Base-by-base conservation (phyloP, 2,113 vertebrate species). In the Nannobrachium achirus region DNA sequence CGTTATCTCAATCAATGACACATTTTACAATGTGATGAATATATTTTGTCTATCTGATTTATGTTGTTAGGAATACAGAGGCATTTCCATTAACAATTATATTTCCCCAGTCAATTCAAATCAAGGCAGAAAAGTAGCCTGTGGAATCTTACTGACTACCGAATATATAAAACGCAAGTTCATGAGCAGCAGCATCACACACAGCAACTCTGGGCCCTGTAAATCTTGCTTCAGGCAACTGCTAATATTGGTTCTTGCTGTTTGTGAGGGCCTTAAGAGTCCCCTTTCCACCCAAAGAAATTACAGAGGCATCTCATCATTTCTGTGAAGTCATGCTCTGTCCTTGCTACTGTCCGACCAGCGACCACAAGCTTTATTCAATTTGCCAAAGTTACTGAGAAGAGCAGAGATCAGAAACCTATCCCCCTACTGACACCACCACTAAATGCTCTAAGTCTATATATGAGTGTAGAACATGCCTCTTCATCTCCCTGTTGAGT, bases 351-450 rank as follows among this genome's bases (percentile, higher is more conserved):
- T 39, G n/a, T 52, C 48, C 8, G 46, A 33, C 14, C n/a, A n/a
- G n/a, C n/a, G n/a, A n/a, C 6, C 25, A 16, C n/a, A 18, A 14
- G 44, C 62, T 52, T 52, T 39, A 51, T 64, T 64, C 15, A 18
- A 50, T 52, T 52, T 52, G 25, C 15, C 38, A 50, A 52, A 64
- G 62, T 40, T 52, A 64, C 41, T 64, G 62, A 64, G 15, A 52
- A 62, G 14, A 20, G n/a, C n/a, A 40, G 13, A 51, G 48, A 25
- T 15, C 51, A 64, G 62, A 10, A 7, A 16, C 20, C 13, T n/a
- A 14, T 48, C 46, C 33, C 18, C 48, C 14, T 5, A 9, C 19
- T 41, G 3, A 15, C 18, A 33, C 20, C 1, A 9, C 19, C 19
- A 4, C 19, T 19, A 33, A 33, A 49, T 49, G 59, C 15, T 48